Evolutionary conservation across 2,888 invertebrate species (phyloP), one percentile per base, ranked within the genome.

Genomic region (Sarcophaga caerulescens): DNA sequence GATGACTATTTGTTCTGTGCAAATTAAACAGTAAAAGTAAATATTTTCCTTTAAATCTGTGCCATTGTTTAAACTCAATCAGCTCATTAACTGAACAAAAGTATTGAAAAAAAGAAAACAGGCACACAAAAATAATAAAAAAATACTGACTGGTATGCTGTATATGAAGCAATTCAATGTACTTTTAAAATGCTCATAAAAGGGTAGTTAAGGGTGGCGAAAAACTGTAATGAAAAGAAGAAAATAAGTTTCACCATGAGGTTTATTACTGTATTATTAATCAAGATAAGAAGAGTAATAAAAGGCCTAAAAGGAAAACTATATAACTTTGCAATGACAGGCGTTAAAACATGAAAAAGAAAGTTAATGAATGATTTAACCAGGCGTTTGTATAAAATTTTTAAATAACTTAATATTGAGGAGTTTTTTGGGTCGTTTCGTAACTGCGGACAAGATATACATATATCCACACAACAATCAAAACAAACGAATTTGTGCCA

Each of bases 41-140:
- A 21, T 68, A 12, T 65, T 70, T 57, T 35, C 45, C 68, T 14
- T 59, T 63, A 52, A 69, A 69, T 70, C 52, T 74, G 14, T 69
- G 62, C 62, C 57, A 23, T 63, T 75, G 35, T 81, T 81, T 70
- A 70, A 70, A 70, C 70, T 70, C 70, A 63, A 69, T 44, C 62
- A 69, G 60, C 62, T 17, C 17, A 74, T 59, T 62, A 70, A 69
- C 47, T 52, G 10, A 17, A 35, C 8, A 35, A 35, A 35, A 1
- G 35, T 35, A 44, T 21, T 60, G 63, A 63, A 1, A 78, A 78
- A 35, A 35, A 57, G 25, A 78, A 11, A 63, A 44, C 35, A 35
- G 2, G 44, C 19, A 69, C 2, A n/a, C 1, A 25, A 25, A 19
- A 71, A 79, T 52, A 21, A 44, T 60, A 65, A 52, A 63, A 47